Percentiles rank a stretch among this genome's conserved stretches.
phyloP scores from a whole-genome alignment of 2,888 invertebrate species.

The Orthosia cruda region DNA sequence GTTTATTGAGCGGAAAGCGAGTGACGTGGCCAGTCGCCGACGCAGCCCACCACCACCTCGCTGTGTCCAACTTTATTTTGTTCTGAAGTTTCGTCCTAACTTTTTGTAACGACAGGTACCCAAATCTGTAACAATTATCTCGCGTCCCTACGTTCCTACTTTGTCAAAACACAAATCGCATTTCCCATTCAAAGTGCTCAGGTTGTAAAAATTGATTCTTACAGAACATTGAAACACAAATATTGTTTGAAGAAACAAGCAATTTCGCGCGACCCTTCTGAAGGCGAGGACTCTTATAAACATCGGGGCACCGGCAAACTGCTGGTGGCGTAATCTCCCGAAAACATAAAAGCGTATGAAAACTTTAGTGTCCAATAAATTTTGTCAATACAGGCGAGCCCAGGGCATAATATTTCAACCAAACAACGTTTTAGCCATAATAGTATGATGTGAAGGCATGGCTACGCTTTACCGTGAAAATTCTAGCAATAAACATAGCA shows the following conservation, averaged over 20 bases:
- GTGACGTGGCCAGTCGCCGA: slow-evolving; percentile 58
- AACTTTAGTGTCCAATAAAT: slow-evolving; percentile 88
- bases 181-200: slow-evolving; percentile 24
- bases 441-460: slow-evolving; percentile 28
- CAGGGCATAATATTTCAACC: slow-evolving; percentile 75
- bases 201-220: slow-evolving; percentile 70
- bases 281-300: slow-evolving; percentile 81
- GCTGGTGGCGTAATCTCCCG: slow-evolving; percentile 83
- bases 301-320: slow-evolving; percentile 78
- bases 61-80: slow-evolving; percentile 77
- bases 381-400: slow-evolving; percentile 83
- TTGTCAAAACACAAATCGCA: slow-evolving; percentile 25
- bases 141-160: slow-evolving; percentile 35
- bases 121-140: slow-evolving; percentile 57
- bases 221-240: slow-evolving; percentile 75
- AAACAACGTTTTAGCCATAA: slow-evolving; percentile 70
- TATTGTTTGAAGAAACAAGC: slow-evolving; percentile 77
- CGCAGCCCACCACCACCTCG: slow-evolving; percentile 64
- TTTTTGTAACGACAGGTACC: slow-evolving; percentile 71
- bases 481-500: no score
- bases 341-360: slow-evolving; percentile 87
- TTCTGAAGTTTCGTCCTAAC: slow-evolving; percentile 69
- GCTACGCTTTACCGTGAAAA: slow-evolving; percentile 24
- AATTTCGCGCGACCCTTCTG: slow-evolving; percentile 79
- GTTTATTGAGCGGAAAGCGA: slow-evolving; percentile 82